Conservation (phyloP, 2,888 invertebrate genomes). For the Chloroclysta siterata region DNA sequence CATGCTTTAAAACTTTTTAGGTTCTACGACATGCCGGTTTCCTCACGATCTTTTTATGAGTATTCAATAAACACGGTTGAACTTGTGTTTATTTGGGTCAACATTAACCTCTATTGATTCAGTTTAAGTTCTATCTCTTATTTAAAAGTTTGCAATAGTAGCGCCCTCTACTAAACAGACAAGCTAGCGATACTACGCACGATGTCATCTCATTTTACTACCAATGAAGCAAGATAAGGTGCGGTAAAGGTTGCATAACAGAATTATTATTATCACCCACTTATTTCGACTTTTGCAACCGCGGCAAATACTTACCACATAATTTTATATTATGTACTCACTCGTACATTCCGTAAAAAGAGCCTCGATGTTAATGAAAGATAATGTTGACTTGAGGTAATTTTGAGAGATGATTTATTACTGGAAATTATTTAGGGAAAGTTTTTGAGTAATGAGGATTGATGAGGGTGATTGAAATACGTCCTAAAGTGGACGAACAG, state of each 20-base stretch:
- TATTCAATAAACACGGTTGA: no score
- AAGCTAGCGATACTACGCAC: neutral
- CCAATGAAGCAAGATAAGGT: slow-evolving; percentile 23
- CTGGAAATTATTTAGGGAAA: slow-evolving; percentile 19
- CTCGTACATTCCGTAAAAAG: slow-evolving; percentile 22
- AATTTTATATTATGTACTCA: slow-evolving; percentile 16
- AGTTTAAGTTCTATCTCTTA: no score
- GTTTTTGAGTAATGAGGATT: slow-evolving; percentile 9
- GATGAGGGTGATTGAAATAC: neutral
- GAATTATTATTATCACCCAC: slow-evolving; percentile 19
- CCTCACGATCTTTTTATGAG: no score
- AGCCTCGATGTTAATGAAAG: slow-evolving; percentile 20
- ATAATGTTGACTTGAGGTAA: slow-evolving; percentile 30
- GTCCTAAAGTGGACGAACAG: slow-evolving; percentile 1
- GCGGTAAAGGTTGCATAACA: slow-evolving; percentile 23
- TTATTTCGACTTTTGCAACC: slow-evolving; percentile 31
- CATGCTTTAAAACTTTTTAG: no score
- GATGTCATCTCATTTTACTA: slow-evolving; percentile 9
- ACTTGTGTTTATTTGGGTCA: no score
- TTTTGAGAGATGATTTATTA: slow-evolving; percentile 24
- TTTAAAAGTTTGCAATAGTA: no score
- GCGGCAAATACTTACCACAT: slow-evolving; percentile 26
- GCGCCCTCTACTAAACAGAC: neutral
- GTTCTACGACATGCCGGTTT: no score
- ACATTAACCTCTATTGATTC: no score